phyloP scores from a whole-genome alignment of 2,888 invertebrate genomes.

The Hemithea aestivaria region DNA sequence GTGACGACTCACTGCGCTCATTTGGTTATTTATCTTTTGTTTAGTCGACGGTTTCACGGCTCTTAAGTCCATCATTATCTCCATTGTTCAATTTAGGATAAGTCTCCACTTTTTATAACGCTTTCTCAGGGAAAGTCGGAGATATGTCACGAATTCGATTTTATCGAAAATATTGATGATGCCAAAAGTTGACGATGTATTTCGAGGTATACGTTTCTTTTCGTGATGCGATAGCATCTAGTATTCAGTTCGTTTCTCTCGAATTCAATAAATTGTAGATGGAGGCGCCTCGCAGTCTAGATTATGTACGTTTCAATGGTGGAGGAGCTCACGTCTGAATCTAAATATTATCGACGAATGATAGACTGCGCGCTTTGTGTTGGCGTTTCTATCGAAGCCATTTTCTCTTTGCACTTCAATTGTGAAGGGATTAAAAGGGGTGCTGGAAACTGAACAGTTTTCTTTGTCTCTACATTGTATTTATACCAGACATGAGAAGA shows the following conservation, averaged over 20 bases:
- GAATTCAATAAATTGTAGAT: constrained; percentile 33
- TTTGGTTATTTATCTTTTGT: constrained; percentile 44
- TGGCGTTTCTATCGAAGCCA: neutral
- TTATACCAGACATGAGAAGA: no score
- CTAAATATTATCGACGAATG: neutral
- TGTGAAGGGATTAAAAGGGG: neutral
- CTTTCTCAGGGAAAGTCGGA: constrained; percentile 39
- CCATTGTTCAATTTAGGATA: constrained; percentile 30
- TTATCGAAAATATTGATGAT: constrained; percentile 31
- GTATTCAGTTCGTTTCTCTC: constrained; percentile 32
- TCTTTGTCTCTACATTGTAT: no score
- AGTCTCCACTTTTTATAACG: constrained; percentile 32
- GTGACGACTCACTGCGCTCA: constrained; percentile 34
- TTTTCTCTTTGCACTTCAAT: neutral
- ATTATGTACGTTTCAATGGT: constrained; percentile 11
- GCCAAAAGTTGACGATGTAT: constrained; percentile 17
- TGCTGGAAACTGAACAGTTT: no score
- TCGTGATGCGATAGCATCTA: constrained; percentile 33
- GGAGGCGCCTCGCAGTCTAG: constrained; percentile 19
- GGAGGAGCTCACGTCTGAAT: constrained; percentile 6
- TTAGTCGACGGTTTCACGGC: constrained; percentile 37
- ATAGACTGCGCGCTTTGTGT: neutral
- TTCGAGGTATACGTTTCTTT: constrained; percentile 25
- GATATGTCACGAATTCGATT: constrained; percentile 40
- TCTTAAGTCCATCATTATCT: constrained; percentile 32